phyloP scores from a whole-genome alignment of 2,888 invertebrate genomes.

The Ceriagrion tenellum region DNA sequence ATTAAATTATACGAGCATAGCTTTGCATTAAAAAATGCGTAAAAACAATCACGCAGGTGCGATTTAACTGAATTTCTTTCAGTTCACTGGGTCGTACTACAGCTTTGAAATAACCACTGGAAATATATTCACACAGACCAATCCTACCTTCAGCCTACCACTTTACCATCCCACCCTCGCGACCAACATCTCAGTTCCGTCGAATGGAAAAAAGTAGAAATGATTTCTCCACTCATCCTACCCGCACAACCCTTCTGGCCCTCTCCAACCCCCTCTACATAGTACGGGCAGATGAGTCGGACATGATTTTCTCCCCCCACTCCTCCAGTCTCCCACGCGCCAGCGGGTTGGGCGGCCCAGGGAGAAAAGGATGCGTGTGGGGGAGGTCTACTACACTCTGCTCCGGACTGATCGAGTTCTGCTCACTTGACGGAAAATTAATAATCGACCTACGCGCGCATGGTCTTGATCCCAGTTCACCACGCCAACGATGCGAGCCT shows the following conservation, averaged over 20 bases:
- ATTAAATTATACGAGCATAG: too few species aligned
- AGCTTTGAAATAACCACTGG: too few species aligned
- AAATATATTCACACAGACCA: too few species aligned
- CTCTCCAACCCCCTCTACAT: neutral
- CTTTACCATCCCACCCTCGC: neutral
- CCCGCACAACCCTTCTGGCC: neutral
- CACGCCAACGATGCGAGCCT: neutral
- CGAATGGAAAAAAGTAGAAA: neutral
- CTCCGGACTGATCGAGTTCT: constrained; percentile 36
- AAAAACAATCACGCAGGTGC: too few species aligned
- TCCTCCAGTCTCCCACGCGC: neutral
- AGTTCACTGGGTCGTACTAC: too few species aligned
- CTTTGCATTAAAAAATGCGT: too few species aligned
- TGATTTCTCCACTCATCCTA: neutral
- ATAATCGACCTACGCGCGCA: constrained; percentile 19
- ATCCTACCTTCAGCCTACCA: too few species aligned
- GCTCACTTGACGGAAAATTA: constrained; percentile 39
- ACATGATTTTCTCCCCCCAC: neutral
- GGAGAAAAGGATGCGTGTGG: neutral
- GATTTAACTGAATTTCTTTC: too few species aligned
- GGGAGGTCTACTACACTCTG: neutral
- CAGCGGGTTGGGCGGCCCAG: too few species aligned
- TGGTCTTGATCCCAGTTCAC: neutral
- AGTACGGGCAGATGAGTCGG: neutral
- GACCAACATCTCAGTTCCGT: neutral